Percentiles rank a stretch among this genome's conserved stretches.
Conservation (phyloP, 2,797 vertebrate genomes). For the Iguana delicatissima region DNA sequence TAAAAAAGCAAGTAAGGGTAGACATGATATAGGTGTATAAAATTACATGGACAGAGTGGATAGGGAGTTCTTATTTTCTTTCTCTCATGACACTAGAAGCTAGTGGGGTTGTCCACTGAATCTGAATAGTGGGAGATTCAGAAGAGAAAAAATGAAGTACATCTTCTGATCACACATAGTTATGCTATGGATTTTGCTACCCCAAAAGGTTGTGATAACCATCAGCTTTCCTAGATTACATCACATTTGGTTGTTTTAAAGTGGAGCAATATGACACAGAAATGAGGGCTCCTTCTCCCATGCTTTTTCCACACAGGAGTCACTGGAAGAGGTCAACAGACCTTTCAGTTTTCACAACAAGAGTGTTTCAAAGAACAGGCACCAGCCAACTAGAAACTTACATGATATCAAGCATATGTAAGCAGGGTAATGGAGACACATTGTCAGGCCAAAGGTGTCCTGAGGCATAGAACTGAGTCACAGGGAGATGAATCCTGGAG, state of each 20-base stretch:
- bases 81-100: no score
- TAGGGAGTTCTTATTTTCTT: no score
- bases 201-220: neutral
- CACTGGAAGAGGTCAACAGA: neutral
- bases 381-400: neutral
- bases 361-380: neutral
- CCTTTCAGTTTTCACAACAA: neutral
- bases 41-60: neutral
- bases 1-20: no score
- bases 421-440: neutral
- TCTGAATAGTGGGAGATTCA: neutral
- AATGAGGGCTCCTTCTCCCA: neutral
- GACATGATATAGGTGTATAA: neutral
- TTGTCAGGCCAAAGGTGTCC: neutral
- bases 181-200: neutral
- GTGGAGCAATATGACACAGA: neutral
- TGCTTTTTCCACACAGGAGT: neutral
- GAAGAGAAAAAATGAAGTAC: neutral
- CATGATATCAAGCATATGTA: neutral
- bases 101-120: neutral
- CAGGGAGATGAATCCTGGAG: neutral
- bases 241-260: no score
- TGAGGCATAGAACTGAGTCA: neutral
- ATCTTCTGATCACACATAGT: neutral
- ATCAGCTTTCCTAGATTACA: neutral